Evolutionary conservation across 2,797 vertebrate genomes (phyloP).

Genomic region (Typhlichthys subterraneus): DNA sequence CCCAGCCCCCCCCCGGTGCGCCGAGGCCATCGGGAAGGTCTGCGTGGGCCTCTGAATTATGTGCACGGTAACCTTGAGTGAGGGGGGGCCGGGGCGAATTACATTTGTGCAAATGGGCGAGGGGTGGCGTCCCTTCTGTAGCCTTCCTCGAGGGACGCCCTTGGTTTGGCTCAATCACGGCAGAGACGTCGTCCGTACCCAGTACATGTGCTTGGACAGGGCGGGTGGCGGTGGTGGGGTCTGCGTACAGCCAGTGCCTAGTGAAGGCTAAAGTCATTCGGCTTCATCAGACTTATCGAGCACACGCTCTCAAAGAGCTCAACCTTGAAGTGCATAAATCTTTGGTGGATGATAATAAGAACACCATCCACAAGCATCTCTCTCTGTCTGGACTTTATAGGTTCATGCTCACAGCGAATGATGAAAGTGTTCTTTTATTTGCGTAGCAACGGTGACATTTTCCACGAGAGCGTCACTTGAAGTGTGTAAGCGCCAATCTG

Average conservation of each 20-base stretch:
- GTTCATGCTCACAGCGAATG: slow-evolving; percentile 60
- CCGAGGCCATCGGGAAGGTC: slow-evolving; percentile 42
- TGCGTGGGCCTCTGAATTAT: slow-evolving; percentile 59
- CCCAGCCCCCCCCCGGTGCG: slow-evolving; percentile 17
- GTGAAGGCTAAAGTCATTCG: slow-evolving; percentile 74
- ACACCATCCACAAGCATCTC: slow-evolving; percentile 45
- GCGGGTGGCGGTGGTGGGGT: slow-evolving; percentile 16
- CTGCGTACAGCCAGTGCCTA: slow-evolving; percentile 30
- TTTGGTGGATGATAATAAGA: slow-evolving; percentile 66
- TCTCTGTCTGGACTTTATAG: slow-evolving; percentile 53
- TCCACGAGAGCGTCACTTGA: slow-evolving; percentile 42
- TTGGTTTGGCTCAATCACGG: slow-evolving; percentile 71
- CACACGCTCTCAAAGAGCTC: slow-evolving; percentile 63
- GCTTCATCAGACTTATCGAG: slow-evolving; percentile 72
- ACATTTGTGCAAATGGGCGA: slow-evolving; percentile 71
- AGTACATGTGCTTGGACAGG: slow-evolving; percentile 58
- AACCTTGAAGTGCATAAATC: slow-evolving; percentile 73
- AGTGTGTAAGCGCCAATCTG: slow-evolving; percentile 16
- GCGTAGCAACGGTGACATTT: slow-evolving; percentile 42
- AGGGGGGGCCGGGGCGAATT: slow-evolving; percentile 58
- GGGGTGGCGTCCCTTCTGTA: slow-evolving; percentile 49
- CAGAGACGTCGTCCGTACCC: slow-evolving; percentile 67
- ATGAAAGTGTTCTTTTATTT: slow-evolving; percentile 47
- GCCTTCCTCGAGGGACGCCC: slow-evolving; percentile 56
- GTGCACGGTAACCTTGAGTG: slow-evolving; percentile 74